phyloP scores from a whole-genome alignment of 2,888 invertebrate genomes.

The Orchesella flavescens region DNA sequence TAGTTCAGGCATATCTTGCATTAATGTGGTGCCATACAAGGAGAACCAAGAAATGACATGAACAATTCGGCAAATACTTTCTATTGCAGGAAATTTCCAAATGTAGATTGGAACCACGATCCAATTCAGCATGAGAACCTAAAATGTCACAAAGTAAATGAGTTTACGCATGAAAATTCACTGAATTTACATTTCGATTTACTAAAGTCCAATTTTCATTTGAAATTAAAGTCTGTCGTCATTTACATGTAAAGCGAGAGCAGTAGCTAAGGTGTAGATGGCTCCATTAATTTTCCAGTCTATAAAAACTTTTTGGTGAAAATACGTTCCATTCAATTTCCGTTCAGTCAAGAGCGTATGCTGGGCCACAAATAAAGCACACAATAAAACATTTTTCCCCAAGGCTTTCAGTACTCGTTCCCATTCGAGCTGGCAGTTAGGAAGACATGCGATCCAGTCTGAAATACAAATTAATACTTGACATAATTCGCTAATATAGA shows the following conservation, averaged over 20 bases:
- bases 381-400: neutral
- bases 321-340: slow-evolving; percentile 32
- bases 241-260: slow-evolving; percentile 35
- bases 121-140: slow-evolving; percentile 39
- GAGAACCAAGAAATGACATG: slow-evolving; percentile 38
- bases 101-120: slow-evolving; percentile 31
- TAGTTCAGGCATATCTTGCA: slow-evolving; percentile 53
- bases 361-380: slow-evolving; percentile 30
- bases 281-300: slow-evolving; percentile 56
- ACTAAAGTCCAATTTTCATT: too few species aligned
- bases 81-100: slow-evolving; percentile 17
- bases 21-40: slow-evolving; percentile 42
- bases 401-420: neutral
- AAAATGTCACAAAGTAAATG: too few species aligned
- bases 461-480: neutral
- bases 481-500: neutral
- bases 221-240: too few species aligned
- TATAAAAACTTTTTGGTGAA: slow-evolving; percentile 44
- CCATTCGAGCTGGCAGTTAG: neutral
- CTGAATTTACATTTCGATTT: too few species aligned
- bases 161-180: too few species aligned
- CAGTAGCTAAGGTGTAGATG: slow-evolving; percentile 44
- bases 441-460: slow-evolving; percentile 37
- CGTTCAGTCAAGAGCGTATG: slow-evolving; percentile 41
- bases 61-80: slow-evolving; percentile 3